Base-by-base conservation (phyloP, 2,797 vertebrate species). In the Coilia nasus region DNA sequence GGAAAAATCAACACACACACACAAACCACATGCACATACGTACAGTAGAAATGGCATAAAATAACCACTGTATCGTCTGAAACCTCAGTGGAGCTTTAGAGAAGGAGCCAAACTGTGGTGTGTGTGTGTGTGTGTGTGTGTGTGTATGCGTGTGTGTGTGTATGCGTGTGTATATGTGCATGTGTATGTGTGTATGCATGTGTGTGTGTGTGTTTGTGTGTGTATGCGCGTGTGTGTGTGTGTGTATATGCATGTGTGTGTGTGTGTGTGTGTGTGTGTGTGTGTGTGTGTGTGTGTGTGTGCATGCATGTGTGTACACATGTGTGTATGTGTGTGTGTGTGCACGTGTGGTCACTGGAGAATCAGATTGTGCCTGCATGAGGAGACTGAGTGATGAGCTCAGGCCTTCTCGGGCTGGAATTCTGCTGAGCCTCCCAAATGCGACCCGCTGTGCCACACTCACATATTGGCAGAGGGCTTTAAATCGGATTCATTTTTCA, bases 111-210 rank as follows among this genome's bases (percentile, higher is more conserved):
- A 75, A 35, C 67, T 41, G 67, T 21, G 67, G 46, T 47, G 46
- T 47, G 46, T 47, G 46, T 47, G 46, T 47, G 46, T 47, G 46
- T 47, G 46, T 47, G 46, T 47, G 46, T 47, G 46, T 47, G 46
- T 47, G 46, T 47, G 46, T 47, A 10, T 47, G 46, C 10, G 46
- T 47, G 46, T 47, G 46, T 47, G 46, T 47, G 46, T 47, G 46
- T 47, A 10, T 47, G 46, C 10, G 46, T 47, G 46, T 47, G 46
- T 47, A 10, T 47, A 41, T 85, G 81, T 25, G 44, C 64, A 57
- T 15, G 59, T 83, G 82, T 86, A 60, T 87, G 54, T 83, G 6
- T 83, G 71, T 80, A 81, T 50, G 11, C 83, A 82, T 85, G 86
- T 47, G 46, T 47, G 46, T 47, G 46, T 47, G 21, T 50, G 47